Conservation (phyloP, 1,140 invertebrate species). For the Drosophila insularis region DNA sequence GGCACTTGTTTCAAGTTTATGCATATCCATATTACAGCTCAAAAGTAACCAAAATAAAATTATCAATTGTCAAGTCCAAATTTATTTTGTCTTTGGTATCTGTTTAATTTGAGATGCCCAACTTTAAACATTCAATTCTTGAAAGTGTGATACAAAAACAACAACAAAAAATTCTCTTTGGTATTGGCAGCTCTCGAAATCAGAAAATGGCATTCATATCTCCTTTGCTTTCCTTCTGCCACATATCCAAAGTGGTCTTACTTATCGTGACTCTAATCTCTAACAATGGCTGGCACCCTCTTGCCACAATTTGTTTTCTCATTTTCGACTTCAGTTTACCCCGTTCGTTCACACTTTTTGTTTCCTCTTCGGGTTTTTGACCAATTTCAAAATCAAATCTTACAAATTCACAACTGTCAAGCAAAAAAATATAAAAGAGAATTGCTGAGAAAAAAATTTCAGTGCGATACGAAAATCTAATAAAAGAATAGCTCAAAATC, state of each 20-base stretch:
- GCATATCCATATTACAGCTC: no score
- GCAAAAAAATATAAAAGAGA: slow-evolving; percentile 10
- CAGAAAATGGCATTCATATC: background rate
- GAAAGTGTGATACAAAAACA: background rate
- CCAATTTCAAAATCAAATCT: slow-evolving; percentile 75
- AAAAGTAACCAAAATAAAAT: no score
- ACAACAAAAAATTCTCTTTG: background rate
- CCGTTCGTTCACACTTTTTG: slow-evolving; percentile 32
- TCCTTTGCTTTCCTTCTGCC: background rate
- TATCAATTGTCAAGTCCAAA: no score
- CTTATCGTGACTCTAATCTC: slow-evolving; percentile 35
- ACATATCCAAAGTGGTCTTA: slow-evolving; percentile 1
- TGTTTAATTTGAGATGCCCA: background rate
- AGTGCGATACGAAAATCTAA: slow-evolving; percentile 64
- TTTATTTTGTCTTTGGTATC: background rate
- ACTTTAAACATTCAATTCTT: background rate
- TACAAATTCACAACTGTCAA: slow-evolving; percentile 72
- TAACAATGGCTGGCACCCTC: slow-evolving; percentile 27
- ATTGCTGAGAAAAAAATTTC: slow-evolving; percentile 32
- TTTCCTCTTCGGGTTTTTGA: slow-evolving; percentile 6
- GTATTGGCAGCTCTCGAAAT: background rate
- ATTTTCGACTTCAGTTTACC: slow-evolving; percentile 38
- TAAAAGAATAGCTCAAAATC: slow-evolving; percentile 78
- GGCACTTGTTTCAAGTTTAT: background rate
- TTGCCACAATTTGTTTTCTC: slow-evolving; percentile 31